Base-by-base conservation (phyloP, 1,140 invertebrate species). In the Ditylenchus dipsaci region DNA sequence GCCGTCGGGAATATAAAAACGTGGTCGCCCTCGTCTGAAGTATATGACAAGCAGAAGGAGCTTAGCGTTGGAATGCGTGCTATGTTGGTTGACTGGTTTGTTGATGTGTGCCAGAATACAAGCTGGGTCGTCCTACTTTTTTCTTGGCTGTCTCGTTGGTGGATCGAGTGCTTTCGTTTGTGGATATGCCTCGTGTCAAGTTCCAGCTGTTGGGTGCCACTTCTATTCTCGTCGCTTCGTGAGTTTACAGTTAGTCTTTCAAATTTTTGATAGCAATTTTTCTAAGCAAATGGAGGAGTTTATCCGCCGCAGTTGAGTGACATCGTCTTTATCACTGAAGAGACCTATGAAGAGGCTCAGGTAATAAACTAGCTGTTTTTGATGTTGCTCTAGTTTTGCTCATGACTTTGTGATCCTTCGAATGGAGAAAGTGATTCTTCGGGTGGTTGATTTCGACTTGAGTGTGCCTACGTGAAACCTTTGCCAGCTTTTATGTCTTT, bases 61-160 rank as follows among this genome's bases (percentile, higher is more conserved):
- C 33, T 38, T 3, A 38, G 33, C 33, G 33, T 38, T 38, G 33
- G 33, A 30, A 71, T 73, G 68, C 67, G 69, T 21, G 60, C 68
- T 19, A 26, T 73, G 21, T 56, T 71, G n/a, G 66, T 71, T 57
- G 69, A 71, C 19, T 71, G 69, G 69, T 71, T 61, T 56, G 59
- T n/a, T 71, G 15, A 68, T n/a, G 53, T 69, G 9, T 27, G 72
- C 21, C 23, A 13, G 69, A 71, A 53, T 58, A 53, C n/a, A 45
- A 73, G 30, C 43, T 72, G 13, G n/a, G 33, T 27, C 59, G 43
- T 27, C 30, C 58, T 19, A 74, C 69, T 1, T 71, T 71, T 26
- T 71, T 71, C 29, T 33, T 71, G 1, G 56, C 69, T 21, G 71
- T 71, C 1, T 72, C 59, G 19, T 23, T 71, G 38, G 43, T 57